Evolutionary conservation across 2,113 vertebrate species (phyloP).

Genomic region (Periophthalmodon schlosseri): DNA sequence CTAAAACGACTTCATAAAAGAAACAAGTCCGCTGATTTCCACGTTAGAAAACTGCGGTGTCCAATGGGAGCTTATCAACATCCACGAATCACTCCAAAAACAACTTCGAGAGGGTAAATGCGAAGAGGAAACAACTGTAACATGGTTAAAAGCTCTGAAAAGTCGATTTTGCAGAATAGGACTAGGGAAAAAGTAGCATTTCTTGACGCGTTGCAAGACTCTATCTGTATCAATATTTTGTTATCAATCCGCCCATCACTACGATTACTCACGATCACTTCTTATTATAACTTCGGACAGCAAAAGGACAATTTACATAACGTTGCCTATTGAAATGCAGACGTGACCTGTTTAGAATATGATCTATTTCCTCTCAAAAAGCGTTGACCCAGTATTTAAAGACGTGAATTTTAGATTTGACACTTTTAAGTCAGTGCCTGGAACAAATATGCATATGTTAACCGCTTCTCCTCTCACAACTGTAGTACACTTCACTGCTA

Average conservation of each 20-base stretch:
- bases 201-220: too few relatives aligned
- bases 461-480: background rate
- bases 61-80: too few relatives aligned
- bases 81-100: too few relatives aligned
- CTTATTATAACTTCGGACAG: background rate
- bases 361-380: background rate
- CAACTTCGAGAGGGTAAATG: too few relatives aligned
- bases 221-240: too few relatives aligned
- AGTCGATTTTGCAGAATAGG: too few relatives aligned
- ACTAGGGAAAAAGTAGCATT: too few relatives aligned
- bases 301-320: background rate
- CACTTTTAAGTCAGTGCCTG: background rate
- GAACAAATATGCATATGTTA: slow-evolving; percentile 4
- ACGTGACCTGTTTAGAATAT: background rate
- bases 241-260: background rate
- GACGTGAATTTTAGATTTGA: background rate
- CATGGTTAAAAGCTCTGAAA: too few relatives aligned
- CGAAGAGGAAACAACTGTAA: too few relatives aligned
- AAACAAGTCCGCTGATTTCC: too few relatives aligned
- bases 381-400: slow-evolving; percentile 6
- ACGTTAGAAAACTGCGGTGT: too few relatives aligned
- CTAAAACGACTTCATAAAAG: too few relatives aligned
- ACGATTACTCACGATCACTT: background rate
- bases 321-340: slow-evolving; percentile 4
- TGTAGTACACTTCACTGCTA: background rate